Evolutionary conservation across 2,113 vertebrate species (phyloP).

Genomic region (Menidia beryllina): DNA sequence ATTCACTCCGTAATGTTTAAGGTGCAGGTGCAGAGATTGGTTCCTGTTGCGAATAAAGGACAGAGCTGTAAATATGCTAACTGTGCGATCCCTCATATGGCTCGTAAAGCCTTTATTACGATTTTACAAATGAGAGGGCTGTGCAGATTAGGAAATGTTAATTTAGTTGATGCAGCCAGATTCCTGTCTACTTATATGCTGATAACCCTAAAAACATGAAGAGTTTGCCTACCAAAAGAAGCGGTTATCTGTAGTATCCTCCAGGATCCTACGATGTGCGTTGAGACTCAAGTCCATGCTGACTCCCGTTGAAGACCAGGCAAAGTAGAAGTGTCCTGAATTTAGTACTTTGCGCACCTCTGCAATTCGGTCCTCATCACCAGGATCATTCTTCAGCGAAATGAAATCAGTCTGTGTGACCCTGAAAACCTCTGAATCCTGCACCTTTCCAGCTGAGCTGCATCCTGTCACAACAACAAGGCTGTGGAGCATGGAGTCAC

Average conservation of each 20-base stretch:
- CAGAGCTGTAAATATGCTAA: constrained; percentile 10
- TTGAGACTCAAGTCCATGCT: constrained; percentile 96
- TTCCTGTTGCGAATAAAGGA: constrained; percentile 83
- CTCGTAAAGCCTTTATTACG: neutral
- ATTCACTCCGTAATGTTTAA: constrained; percentile 97
- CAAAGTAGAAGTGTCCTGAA: constrained; percentile 97
- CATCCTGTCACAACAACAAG: constrained; percentile 96
- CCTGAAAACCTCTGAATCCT: constrained; percentile 97
- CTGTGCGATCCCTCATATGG: neutral
- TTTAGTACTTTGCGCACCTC: constrained; percentile 96
- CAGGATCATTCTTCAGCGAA: constrained; percentile 87
- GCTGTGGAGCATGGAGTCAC: constrained; percentile 93
- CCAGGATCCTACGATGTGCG: constrained; percentile 91
- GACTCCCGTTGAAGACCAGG: constrained; percentile 90
- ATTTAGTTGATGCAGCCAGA: neutral
- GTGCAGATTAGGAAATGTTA: neutral
- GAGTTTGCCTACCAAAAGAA: constrained; percentile 92
- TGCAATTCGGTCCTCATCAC: constrained; percentile 91
- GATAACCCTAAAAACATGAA: neutral
- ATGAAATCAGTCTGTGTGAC: constrained; percentile 97
- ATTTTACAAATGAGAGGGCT: constrained; percentile 1
- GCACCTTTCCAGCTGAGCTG: constrained; percentile 97
- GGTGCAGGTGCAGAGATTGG: constrained; percentile 94
- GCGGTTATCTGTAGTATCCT: constrained; percentile 93
- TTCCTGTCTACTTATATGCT: neutral